Percentiles rank a stretch among this genome's conserved stretches.
Evolutionary conservation across 2,797 vertebrate species (phyloP).

Genomic region (Peromyscus nudipes): DNA sequence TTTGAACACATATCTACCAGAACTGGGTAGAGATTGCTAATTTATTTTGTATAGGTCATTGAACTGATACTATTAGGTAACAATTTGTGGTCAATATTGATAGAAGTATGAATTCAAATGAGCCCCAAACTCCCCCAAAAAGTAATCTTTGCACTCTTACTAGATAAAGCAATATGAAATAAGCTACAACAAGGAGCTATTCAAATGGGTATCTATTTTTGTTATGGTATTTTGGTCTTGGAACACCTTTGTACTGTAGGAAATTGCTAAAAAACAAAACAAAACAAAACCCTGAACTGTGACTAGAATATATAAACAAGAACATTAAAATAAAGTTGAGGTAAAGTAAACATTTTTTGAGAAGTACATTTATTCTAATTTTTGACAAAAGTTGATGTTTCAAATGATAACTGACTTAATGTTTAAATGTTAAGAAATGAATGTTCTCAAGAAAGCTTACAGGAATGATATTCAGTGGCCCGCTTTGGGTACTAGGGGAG

Average conservation of each 20-base stretch:
- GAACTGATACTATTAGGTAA: constrained; percentile 66
- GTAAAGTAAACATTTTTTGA: background rate
- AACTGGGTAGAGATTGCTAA: constrained; percentile 64
- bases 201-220: constrained; percentile 23
- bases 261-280: background rate
- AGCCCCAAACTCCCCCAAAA: background rate
- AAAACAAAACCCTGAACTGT: background rate
- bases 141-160: background rate
- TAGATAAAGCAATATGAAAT: constrained; percentile 28
- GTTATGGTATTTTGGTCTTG: background rate
- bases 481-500: constrained; percentile 1
- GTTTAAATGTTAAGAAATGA: constrained; percentile 24
- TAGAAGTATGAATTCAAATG: constrained; percentile 32
- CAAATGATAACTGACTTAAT: constrained; percentile 44
- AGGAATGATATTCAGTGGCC: constrained; percentile 11
- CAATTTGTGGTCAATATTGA: constrained; percentile 57
- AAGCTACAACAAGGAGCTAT: constrained; percentile 9
- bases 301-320: background rate
- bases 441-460: constrained; percentile 48
- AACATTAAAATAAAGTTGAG: constrained; percentile 6
- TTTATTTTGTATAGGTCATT: constrained; percentile 73
- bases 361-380: background rate
- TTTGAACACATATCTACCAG: constrained; percentile 44
- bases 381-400: constrained; percentile 26
- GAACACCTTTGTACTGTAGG: background rate